Base-by-base conservation (phyloP, 2,113 vertebrate species). In the Apistogramma diplotaenia region DNA sequence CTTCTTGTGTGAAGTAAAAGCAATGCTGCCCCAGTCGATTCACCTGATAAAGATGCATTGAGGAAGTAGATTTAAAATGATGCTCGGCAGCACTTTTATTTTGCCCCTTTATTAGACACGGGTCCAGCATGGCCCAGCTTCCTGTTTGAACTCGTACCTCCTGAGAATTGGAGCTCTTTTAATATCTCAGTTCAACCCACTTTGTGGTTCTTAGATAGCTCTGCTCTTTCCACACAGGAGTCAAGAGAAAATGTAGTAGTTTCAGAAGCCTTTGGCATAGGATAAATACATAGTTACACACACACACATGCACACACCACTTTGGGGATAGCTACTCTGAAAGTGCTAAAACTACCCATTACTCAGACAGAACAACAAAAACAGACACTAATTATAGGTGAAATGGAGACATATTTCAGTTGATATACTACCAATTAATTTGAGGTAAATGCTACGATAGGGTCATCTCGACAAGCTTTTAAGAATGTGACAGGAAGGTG, bases 41-140 rank as follows among this genome's bases (percentile, higher is more conserved):
- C 78, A 85, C 51, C 74, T 58, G 89, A 93, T 90, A 92, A 91
- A 90, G 81, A 78, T 40, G 65, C 81, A 70, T 56, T 6, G 56
- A 89, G 70, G 25, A 86, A 89, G 89, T 91, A 74, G 91, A 87
- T 94, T 85, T 91, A 76, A 88, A 88, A 88, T 43, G 72, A 78
- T n/a, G 61, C 60, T 79, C 4, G 15, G 57, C 58, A 53, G 67
- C 72, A 10, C 87, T 92, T 93, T 92, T 91, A 92, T 93, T 91
- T 85, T 87, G 87, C 70, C 74, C 77, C 65, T 71, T 81, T 93
- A 90, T 93, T 90, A 91, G 78, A 84, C 59, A 70, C 19, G 33
- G 85, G 85, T 85, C 88, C 80, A 25, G 54, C 9, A 13, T 57
- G 74, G 86, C 79, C 49, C 55, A 56, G 81, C 77, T 86, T 83